phyloP scores from a whole-genome alignment of 2,888 invertebrate genomes.

The Dorcus hopei region DNA sequence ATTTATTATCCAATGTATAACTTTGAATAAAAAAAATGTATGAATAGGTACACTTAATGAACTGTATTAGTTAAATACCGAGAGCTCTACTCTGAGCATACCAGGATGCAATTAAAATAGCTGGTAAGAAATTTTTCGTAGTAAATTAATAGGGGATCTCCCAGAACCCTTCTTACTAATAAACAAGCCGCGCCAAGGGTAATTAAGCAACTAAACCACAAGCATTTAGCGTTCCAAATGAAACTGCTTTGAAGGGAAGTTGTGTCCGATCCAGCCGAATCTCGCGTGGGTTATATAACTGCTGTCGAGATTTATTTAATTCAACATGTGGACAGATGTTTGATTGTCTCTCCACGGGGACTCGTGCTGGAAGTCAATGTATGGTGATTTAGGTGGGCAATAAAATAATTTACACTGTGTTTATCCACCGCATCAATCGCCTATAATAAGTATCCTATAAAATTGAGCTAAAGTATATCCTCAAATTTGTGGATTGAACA shows the following conservation, averaged over 20 bases:
- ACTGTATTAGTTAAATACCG: too few species aligned
- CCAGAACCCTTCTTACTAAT: conserved; percentile 2
- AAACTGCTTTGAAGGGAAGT: conserved; percentile 1
- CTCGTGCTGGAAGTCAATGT: conserved; percentile 7
- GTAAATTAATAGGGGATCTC: background rate
- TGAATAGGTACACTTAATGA: too few species aligned
- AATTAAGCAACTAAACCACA: conserved; percentile 1
- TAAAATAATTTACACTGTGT: background rate
- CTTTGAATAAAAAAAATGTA: too few species aligned
- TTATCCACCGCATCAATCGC: too few species aligned
- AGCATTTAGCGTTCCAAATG: conserved; percentile 2
- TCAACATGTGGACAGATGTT: conserved; percentile 12
- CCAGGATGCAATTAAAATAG: too few species aligned
- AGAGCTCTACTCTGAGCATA: too few species aligned
- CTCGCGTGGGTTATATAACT: background rate
- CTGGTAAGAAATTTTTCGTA: too few species aligned
- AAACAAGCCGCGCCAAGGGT: conserved; percentile 1
- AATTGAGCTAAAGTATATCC: too few species aligned
- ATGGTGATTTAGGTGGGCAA: background rate
- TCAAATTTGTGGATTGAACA: too few species aligned
- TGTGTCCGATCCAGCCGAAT: background rate
- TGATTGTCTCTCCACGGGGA: conserved; percentile 11
- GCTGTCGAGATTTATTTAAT: conserved; percentile 1
- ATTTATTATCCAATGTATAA: too few species aligned
- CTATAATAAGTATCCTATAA: too few species aligned